Conservation (phyloP, 1,140 invertebrate genomes). For the Drosophila auraria region DNA sequence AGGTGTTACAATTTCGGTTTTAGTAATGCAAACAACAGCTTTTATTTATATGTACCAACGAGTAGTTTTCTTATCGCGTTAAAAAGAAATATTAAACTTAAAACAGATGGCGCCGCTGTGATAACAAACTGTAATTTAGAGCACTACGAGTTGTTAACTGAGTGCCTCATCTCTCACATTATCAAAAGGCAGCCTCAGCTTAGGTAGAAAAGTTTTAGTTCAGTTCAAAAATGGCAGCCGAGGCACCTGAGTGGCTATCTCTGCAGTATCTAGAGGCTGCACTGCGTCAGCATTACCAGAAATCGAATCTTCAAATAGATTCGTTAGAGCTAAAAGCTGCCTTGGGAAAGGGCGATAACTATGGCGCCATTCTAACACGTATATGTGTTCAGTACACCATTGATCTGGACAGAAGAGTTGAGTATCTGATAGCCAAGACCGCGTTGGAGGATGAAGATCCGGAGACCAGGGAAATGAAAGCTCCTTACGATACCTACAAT, state of each 20-base stretch:
- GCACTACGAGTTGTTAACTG: neutral
- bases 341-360: conserved; percentile 71
- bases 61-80: conserved; percentile 6
- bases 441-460: conserved; percentile 52
- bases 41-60: neutral
- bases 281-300: conserved; percentile 42
- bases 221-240: conserved; percentile 30
- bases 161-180: neutral
- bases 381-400: conserved; percentile 39
- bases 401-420: neutral
- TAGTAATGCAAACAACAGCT: neutral
- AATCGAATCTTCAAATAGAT: conserved; percentile 27
- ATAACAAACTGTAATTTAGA: conserved; percentile 2
- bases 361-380: conserved; percentile 60
- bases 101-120: neutral
- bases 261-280: conserved; percentile 49
- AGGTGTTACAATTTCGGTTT: neutral
- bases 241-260: conserved; percentile 49
- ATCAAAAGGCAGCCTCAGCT: neutral
- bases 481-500: conserved; percentile 64
- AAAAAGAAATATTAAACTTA: neutral
- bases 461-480: conserved; percentile 45
- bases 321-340: conserved; percentile 34
- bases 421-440: conserved; percentile 61
- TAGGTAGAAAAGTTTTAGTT: neutral